phyloP scores from a whole-genome alignment of 1,140 invertebrate genomes.

The Sogatella furcifera region DNA sequence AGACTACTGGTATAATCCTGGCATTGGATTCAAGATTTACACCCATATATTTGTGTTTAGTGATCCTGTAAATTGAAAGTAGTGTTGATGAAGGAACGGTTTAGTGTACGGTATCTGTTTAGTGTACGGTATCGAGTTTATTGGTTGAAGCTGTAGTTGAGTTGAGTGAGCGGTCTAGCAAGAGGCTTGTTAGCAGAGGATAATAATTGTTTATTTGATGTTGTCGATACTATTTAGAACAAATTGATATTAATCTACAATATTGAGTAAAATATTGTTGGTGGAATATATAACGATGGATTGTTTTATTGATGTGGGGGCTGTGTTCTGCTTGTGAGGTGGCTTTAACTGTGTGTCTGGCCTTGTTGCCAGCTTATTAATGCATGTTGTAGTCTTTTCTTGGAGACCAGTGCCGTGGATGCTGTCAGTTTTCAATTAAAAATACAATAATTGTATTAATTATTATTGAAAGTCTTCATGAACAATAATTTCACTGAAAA shows the following conservation, averaged over 20 bases:
- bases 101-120: too few relatives aligned
- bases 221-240: not conserved
- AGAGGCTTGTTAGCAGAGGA: constrained; percentile 23
- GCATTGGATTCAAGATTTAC: too few relatives aligned
- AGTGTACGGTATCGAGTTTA: too few relatives aligned
- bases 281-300: not conserved
- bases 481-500: too few relatives aligned
- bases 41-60: too few relatives aligned
- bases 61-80: too few relatives aligned
- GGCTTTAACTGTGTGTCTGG: constrained; percentile 14
- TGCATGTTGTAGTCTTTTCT: constrained; percentile 13
- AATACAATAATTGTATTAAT: too few relatives aligned
- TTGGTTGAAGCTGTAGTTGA: too few relatives aligned
- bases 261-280: not conserved
- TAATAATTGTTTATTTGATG: constrained; percentile 6
- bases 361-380: not conserved
- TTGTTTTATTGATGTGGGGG: constrained; percentile 2
- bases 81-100: too few relatives aligned
- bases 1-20: too few relatives aligned
- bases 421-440: not conserved
- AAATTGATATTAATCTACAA: not conserved
- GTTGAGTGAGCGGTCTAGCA: constrained; percentile 8
- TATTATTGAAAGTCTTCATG: too few relatives aligned
- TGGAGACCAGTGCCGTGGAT: constrained; percentile 11
- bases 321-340: constrained; percentile 13